phyloP scores from a whole-genome alignment of 1,140 invertebrate species.

The Megalopta genalis region DNA sequence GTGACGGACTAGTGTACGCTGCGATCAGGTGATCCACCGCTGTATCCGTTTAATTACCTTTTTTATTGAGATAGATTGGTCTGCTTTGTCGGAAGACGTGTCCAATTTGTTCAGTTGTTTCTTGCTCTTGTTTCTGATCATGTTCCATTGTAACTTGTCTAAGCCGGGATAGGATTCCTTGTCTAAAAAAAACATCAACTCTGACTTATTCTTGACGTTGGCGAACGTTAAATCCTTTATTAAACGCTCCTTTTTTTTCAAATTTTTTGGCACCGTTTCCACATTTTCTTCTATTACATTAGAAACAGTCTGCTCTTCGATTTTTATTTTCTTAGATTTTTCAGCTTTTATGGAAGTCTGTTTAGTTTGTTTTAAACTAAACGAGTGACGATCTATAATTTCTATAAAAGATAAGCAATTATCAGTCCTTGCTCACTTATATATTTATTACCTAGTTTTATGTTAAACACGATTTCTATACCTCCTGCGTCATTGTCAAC shows the following conservation, averaged over 20 bases:
- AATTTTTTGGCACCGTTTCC: background rate
- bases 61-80: conserved; percentile 43
- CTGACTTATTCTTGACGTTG: conserved; percentile 52
- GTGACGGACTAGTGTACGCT: background rate
- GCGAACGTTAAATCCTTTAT: conserved; percentile 16
- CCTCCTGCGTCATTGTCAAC: conserved; percentile 32
- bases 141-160: conserved; percentile 69
- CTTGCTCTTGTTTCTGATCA: conserved; percentile 59
- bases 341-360: background rate
- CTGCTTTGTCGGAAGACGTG: conserved; percentile 25
- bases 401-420: conserved; percentile 27
- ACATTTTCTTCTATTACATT: background rate
- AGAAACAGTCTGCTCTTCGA: background rate
- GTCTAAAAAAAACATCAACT: conserved; percentile 55
- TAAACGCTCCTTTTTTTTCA: background rate
- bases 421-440: background rate
- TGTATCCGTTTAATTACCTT: conserved; percentile 46
- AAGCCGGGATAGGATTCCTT: conserved; percentile 61
- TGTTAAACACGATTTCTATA: conserved; percentile 5
- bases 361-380: background rate
- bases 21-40: background rate
- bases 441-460: background rate
- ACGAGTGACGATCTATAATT: conserved; percentile 36
- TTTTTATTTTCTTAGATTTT: conserved; percentile 9
- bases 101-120: conserved; percentile 56